These are phyloP conservation scores for Nasua narica DNA, from an alignment of 2,797 vertebrate species.

Conservation along the genomic window DNA sequence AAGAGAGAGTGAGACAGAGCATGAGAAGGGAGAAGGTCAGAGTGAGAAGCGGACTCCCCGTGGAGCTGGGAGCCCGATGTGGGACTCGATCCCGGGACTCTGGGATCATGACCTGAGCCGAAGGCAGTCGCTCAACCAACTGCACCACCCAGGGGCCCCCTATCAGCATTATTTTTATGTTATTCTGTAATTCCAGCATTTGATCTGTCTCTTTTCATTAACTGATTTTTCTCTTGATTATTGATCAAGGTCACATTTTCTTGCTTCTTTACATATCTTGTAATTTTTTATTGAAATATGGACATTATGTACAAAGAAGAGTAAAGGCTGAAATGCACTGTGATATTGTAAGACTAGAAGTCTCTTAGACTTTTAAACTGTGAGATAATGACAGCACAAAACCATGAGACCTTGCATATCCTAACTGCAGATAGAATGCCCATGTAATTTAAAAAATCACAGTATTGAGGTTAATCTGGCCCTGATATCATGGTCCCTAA, in stretches of 20 bases:
- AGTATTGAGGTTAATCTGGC: not conserved
- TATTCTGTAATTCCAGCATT: not conserved
- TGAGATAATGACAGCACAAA: not conserved
- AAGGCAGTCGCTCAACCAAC: too few species aligned
- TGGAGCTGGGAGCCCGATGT: too few species aligned
- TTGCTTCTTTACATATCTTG: not conserved
- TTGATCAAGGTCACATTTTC: not conserved
- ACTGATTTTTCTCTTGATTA: not conserved
- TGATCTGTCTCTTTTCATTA: not conserved
- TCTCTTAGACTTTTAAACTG: not conserved
- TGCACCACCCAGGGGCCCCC: too few species aligned
- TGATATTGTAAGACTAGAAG: not conserved
- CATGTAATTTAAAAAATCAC: not conserved
- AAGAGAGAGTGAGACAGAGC: too few species aligned
- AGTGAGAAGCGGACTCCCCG: too few species aligned
- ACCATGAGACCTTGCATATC: not conserved
- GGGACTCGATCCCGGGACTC: too few species aligned
- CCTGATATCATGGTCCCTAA: not conserved
- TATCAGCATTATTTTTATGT: not conserved
- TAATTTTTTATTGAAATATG: not conserved
- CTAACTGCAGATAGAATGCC: not conserved
- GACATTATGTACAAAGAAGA: not conserved
- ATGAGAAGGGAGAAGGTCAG: too few species aligned
- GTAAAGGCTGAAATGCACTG: not conserved
- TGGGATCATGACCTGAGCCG: too few species aligned